These are phyloP conservation scores for Conchocele bisecta DNA, from an alignment of 2,888 invertebrate species.

Conservation along the genomic window DNA sequence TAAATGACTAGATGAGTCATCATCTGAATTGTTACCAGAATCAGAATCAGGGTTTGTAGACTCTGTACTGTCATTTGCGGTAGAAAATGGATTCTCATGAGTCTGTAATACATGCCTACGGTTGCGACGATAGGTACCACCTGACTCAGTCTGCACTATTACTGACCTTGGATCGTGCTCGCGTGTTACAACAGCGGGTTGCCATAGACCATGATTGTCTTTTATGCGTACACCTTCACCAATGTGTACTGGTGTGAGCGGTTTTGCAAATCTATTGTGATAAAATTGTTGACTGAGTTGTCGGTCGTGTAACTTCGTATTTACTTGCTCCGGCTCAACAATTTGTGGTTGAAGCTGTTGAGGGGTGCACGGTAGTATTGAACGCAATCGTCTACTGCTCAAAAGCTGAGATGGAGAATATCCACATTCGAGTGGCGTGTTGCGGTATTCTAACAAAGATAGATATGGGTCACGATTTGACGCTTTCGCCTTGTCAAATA, in stretches of 20 bases:
- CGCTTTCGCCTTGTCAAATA: constrained; percentile 2
- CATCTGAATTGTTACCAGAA: too few species aligned
- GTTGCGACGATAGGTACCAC: constrained; percentile 2
- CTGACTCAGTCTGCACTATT: background rate
- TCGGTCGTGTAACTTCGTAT: background rate
- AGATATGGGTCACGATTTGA: constrained; percentile 1
- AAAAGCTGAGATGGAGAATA: constrained; percentile 9
- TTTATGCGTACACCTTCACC: constrained; percentile 18
- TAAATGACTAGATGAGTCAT: too few species aligned
- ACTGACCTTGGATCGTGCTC: background rate
- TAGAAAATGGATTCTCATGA: too few species aligned
- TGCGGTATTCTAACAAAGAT: constrained; percentile 1
- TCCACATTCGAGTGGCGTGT: background rate
- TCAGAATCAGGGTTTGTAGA: too few species aligned
- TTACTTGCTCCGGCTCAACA: background rate
- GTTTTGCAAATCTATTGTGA: constrained; percentile 16
- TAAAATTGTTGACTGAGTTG: constrained; percentile 15
- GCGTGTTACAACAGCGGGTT: background rate
- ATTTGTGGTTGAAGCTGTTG: constrained; percentile 14
- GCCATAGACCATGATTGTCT: background rate
- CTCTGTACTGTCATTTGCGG: too few species aligned
- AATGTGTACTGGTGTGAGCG: constrained; percentile 8
- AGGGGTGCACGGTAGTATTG: constrained; percentile 22
- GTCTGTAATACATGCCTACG: too few species aligned
- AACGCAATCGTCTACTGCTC: constrained; percentile 34